Evolutionary conservation across 2,888 invertebrate species (phyloP).

Genomic region (Lycophotia porphyrea): DNA sequence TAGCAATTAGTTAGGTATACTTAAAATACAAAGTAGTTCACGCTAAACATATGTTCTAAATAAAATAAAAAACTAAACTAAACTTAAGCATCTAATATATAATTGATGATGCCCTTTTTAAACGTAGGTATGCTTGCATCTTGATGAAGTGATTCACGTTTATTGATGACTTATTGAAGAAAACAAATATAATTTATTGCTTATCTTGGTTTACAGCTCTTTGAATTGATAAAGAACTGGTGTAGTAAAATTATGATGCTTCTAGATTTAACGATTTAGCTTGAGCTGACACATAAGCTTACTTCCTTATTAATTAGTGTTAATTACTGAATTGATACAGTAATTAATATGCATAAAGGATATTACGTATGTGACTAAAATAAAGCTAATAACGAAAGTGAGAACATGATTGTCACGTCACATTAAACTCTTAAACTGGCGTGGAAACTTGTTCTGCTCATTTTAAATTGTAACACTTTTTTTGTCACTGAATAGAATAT

Average conservation of each 20-base stretch:
- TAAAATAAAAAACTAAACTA: too few species aligned
- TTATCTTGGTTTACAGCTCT: not conserved
- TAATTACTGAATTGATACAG: conserved; percentile 34
- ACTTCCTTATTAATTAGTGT: conserved; percentile 42
- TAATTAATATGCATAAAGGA: conserved; percentile 56
- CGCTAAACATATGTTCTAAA: too few species aligned
- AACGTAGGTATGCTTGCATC: too few species aligned
- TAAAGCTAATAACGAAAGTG: conserved; percentile 75
- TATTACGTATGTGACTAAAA: conserved; percentile 56
- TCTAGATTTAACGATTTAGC: conserved; percentile 11
- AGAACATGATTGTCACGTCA: conserved; percentile 69
- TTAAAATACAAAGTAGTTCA: too few species aligned
- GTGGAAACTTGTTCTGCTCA: conserved; percentile 66
- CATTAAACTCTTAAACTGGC: conserved; percentile 74
- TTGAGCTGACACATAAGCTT: conserved; percentile 8
- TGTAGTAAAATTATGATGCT: conserved; percentile 10
- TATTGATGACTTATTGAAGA: conserved; percentile 7
- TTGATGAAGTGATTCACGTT: conserved; percentile 26
- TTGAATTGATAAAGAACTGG: not conserved
- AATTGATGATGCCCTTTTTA: too few species aligned
- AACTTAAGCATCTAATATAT: too few species aligned
- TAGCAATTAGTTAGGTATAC: too few species aligned
- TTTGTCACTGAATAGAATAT: conserved; percentile 19
- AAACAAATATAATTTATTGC: not conserved
- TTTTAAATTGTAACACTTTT: conserved; percentile 44